A percentile compares a stretch with the other conserved stretches of the same genome.
Conservation (phyloP, 1,140 invertebrate genomes). For the Laupala kohalensis region DNA sequence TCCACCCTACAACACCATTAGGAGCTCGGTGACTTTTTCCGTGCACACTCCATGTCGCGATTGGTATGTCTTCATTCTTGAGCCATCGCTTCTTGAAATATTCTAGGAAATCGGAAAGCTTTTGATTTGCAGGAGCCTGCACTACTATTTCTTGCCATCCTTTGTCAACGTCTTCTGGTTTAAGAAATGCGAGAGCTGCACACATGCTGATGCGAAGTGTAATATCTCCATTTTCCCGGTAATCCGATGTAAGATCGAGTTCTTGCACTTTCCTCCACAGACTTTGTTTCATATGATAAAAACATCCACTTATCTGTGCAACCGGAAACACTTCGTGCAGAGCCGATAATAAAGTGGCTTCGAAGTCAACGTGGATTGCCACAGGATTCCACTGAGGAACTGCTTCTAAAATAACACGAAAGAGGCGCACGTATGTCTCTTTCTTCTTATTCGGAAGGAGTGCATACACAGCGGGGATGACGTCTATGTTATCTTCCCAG, state of each 20-base stretch:
- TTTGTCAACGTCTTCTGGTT: conserved; percentile 7
- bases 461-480: too few relatives aligned
- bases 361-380: background rate
- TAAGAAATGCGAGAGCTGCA: conserved; percentile 12
- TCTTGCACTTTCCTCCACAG: conserved; percentile 11
- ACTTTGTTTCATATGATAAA: conserved; percentile 6
- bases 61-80: too few relatives aligned
- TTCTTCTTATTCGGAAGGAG: too few relatives aligned
- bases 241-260: conserved; percentile 2
- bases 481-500: too few relatives aligned
- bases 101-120: too few relatives aligned
- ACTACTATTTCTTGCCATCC: too few relatives aligned
- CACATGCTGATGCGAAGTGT: conserved; percentile 6
- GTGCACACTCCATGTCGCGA: too few relatives aligned
- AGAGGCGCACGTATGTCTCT: background rate
- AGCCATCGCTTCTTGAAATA: too few relatives aligned
- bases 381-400: background rate
- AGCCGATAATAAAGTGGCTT: background rate
- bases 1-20: too few relatives aligned
- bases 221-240: conserved; percentile 6
- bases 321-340: background rate
- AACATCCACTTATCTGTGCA: conserved; percentile 5
- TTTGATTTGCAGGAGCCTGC: too few relatives aligned
- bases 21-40: too few relatives aligned
- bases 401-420: background rate